A percentile compares a stretch with the other conserved stretches of the same genome.
Evolutionary conservation across 92 coral and sea anemone genomes (phyloP).

Genomic region (Porites lobata): DNA sequence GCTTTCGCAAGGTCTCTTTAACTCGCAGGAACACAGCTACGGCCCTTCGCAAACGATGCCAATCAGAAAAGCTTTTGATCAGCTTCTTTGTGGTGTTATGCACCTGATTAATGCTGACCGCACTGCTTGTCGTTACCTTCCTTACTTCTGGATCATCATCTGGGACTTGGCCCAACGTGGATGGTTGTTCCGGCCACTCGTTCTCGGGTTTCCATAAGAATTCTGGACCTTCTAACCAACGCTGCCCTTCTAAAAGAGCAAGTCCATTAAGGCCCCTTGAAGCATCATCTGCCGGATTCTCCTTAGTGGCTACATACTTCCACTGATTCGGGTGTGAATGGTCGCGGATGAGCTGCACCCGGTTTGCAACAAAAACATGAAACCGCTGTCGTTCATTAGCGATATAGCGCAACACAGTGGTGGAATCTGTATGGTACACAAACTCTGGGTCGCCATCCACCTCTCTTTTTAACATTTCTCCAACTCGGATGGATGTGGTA

Average conservation of each 20-base stretch:
- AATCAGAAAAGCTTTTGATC: not conserved
- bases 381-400: conserved; percentile 36
- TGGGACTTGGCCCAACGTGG: not conserved
- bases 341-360: no score
- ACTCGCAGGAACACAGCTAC: not conserved
- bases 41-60: not conserved
- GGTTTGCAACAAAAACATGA: conserved; percentile 63
- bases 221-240: conserved; percentile 36
- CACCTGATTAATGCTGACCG: not conserved
- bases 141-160: conserved; percentile 12
- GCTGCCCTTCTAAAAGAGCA: not conserved
- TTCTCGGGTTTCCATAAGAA: conserved; percentile 34
- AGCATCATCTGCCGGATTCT: conserved; percentile 38
- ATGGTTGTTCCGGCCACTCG: conserved; percentile 11
- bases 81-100: not conserved
- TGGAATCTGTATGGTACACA: conserved; percentile 57
- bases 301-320: conserved; percentile 36
- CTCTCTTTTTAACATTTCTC: conserved; percentile 9
- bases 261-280: conserved; percentile 19
- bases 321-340: no score
- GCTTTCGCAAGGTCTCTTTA: not conserved
- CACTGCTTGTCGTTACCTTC: not conserved
- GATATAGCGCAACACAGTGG: conserved; percentile 48
- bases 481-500: conserved; percentile 48
- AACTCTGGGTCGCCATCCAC: conserved; percentile 17